Evolutionary conservation across 2,113 vertebrate species (phyloP).

Genomic region (Potamarius usumacintae): DNA sequence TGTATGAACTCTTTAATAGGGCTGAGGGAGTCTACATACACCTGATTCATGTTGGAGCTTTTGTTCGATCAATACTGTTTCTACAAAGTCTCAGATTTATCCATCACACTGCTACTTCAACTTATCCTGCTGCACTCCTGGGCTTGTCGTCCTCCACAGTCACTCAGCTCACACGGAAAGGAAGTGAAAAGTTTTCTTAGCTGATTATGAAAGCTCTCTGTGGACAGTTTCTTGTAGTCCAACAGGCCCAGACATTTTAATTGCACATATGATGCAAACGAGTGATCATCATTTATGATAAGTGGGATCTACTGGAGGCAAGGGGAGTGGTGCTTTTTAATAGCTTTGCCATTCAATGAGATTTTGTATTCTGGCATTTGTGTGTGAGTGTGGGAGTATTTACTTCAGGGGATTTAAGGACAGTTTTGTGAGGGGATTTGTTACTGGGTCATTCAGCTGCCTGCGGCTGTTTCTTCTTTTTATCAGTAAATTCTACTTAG

Average conservation of each 20-base stretch:
- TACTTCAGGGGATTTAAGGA: slow-evolving; percentile 60
- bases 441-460: slow-evolving; percentile 66
- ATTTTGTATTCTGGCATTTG: background rate
- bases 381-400: slow-evolving; percentile 32
- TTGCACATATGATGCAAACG: slow-evolving; percentile 28
- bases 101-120: slow-evolving; percentile 62
- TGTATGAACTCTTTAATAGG: slow-evolving; percentile 39
- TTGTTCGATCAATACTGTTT: slow-evolving; percentile 67
- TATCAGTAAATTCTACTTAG: slow-evolving; percentile 28
- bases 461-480: no score
- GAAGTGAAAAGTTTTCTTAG: background rate
- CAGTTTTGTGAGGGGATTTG: slow-evolving; percentile 60
- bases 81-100: slow-evolving; percentile 68
- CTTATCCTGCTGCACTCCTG: slow-evolving; percentile 38
- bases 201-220: background rate
- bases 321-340: slow-evolving; percentile 21
- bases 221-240: background rate
- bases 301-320: slow-evolving; percentile 2
- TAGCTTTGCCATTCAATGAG: slow-evolving; percentile 17
- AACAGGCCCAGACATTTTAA: background rate
- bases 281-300: slow-evolving; percentile 15
- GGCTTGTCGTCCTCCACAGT: slow-evolving; percentile 12
- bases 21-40: slow-evolving; percentile 47
- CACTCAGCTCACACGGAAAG: background rate
- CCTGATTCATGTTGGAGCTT: slow-evolving; percentile 68